Evolutionary conservation across 2,888 invertebrate species (phyloP), one percentile per base, ranked within the genome.

Genomic region (Villa cingulata): DNA sequence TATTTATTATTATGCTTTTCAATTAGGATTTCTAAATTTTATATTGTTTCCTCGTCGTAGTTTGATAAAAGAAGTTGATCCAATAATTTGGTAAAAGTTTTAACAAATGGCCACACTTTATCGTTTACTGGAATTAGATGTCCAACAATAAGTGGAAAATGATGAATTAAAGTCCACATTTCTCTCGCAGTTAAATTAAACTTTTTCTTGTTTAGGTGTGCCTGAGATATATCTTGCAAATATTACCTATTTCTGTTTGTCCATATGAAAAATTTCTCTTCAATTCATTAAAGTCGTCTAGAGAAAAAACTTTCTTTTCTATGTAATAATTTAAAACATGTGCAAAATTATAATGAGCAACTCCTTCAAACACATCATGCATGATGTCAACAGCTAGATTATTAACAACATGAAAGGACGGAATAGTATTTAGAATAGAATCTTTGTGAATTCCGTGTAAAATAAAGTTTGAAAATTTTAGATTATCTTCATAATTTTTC

Each of bases 221-320:
- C 17, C 9, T 7, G 7, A 36, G 19, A n/a, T 34, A 36, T 43
- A 17, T 17, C 19, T 43, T 43, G 9, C 27, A 4, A 9, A 27
- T 27, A 9, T 27, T 34, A 5, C 34, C 36, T 29, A 56, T 55
- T 34, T 57, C 45, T 2, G 55, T 54, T 45, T 57, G 52, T 29
- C 44, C 48, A 29, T 48, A 44, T 37, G 27, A 29, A 48, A 48
- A 48, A 41, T 41, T 20, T 23, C 37, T 37, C 12, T 32, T 46
- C 12, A 46, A 34, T 18, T 32, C 20, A 41, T 51, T 51, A 29
- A 48, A 34, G 10, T 37, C 23, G 9, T 46, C 18, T 16, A 51
- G 17, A 19, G 43, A n/a, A 36, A 51, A 48, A 29, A 16, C n/a
- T 40, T 43, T 40, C 15, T 42, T 38, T 18, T 40, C 15, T 14